Percentiles rank a stretch among this genome's conserved stretches.
These are phyloP conservation scores for Saturnia japonica DNA, from an alignment of 2,888 invertebrate species.

Conservation along the genomic window DNA sequence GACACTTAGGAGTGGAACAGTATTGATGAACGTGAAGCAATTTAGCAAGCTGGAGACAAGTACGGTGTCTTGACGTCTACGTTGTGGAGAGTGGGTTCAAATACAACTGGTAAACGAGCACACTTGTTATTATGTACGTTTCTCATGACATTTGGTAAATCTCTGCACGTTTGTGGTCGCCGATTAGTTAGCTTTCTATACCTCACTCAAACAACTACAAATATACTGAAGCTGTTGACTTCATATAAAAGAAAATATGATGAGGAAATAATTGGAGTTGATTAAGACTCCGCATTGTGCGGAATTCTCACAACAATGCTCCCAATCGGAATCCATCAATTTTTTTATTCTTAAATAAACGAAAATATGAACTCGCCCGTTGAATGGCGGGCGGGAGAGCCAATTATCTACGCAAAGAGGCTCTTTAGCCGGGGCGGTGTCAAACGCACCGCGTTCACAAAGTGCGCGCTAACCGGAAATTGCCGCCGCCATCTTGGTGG, in stretches of 20 bases:
- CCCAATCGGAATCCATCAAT: conserved; percentile 10
- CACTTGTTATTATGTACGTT: too few species aligned
- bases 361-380: conserved; percentile 21
- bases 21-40: too few species aligned
- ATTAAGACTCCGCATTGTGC: conserved; percentile 6
- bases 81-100: too few species aligned
- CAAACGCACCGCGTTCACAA: conserved; percentile 53
- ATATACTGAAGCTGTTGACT: not conserved
- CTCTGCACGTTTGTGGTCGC: too few species aligned
- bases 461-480: conserved; percentile 56
- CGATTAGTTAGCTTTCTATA: not conserved
- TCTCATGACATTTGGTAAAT: too few species aligned
- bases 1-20: too few species aligned
- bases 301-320: not conserved
- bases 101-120: too few species aligned
- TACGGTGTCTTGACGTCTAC: too few species aligned
- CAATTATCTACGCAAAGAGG: conserved; percentile 45
- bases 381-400: conserved; percentile 30
- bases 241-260: not conserved
- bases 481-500: conserved; percentile 57
- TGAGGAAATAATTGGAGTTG: conserved; percentile 3
- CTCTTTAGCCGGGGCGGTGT: conserved; percentile 41
- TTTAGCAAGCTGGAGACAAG: too few species aligned
- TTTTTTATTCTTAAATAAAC: conserved; percentile 17
- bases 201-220: not conserved